phyloP scores from a whole-genome alignment of 64 coral and sea anemone genomes.

The Actinia equina region DNA sequence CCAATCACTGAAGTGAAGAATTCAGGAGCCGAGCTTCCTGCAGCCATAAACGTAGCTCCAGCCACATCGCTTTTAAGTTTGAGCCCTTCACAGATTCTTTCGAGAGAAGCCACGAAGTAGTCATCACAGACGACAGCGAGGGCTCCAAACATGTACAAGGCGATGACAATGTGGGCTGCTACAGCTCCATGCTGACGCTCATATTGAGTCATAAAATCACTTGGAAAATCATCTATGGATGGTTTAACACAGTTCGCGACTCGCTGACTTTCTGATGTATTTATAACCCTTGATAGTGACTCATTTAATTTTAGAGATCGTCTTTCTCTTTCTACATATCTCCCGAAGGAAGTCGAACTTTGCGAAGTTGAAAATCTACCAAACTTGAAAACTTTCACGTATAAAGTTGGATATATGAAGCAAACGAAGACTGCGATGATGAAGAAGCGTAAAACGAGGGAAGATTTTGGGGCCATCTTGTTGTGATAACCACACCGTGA shows the following conservation, averaged over 20 bases:
- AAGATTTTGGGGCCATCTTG: neutral
- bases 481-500: neutral
- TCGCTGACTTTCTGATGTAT: neutral
- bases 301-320: neutral
- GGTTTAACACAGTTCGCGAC: slow-evolving; percentile 72
- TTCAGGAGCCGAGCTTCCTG: slow-evolving; percentile 88
- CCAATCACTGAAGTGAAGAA: slow-evolving; percentile 96
- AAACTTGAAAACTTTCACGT: neutral
- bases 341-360: neutral
- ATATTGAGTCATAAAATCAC: slow-evolving; percentile 78
- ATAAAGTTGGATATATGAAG: slow-evolving; percentile 12
- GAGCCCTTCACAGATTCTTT: slow-evolving; percentile 68
- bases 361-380: neutral
- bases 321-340: neutral
- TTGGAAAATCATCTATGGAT: slow-evolving; percentile 78
- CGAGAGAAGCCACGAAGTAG: slow-evolving; percentile 79
- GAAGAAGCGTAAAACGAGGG: neutral
- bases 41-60: slow-evolving; percentile 94
- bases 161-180: slow-evolving; percentile 51
- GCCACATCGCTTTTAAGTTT: slow-evolving; percentile 72
- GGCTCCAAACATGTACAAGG: slow-evolving; percentile 83
- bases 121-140: slow-evolving; percentile 76
- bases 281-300: neutral
- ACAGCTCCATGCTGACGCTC: slow-evolving; percentile 71
- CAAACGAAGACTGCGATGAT: neutral